These are phyloP conservation scores for Hirundichthys speculiger DNA, from an alignment of 2,113 vertebrate genomes.

Conservation along the genomic window DNA sequence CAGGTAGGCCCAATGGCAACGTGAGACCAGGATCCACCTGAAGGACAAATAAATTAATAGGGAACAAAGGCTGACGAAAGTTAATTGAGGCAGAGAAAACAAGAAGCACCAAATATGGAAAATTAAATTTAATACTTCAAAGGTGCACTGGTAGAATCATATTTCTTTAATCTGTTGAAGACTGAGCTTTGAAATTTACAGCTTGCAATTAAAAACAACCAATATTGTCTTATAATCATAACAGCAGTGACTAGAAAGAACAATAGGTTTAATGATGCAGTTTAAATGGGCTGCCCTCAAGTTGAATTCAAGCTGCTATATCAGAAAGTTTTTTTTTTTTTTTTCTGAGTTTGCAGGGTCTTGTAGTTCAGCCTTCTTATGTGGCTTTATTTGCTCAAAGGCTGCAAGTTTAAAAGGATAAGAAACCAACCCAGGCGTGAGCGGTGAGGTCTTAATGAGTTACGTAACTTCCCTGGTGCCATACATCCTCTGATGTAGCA, in stretches of 20 bases:
- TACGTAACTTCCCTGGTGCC: constrained; percentile 77
- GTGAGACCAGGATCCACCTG: constrained; percentile 28
- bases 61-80: constrained; percentile 10
- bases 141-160: neutral
- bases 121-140: neutral
- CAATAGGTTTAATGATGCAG: constrained; percentile 57
- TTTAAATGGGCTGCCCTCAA: constrained; percentile 65
- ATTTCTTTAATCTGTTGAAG: neutral
- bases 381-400: constrained; percentile 80
- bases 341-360: constrained; percentile 70
- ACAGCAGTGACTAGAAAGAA: constrained; percentile 46
- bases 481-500: constrained; percentile 80
- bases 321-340: constrained; percentile 75
- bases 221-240: constrained; percentile 5
- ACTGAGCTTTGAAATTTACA: neutral
- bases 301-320: constrained; percentile 60
- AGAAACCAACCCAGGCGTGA: constrained; percentile 67
- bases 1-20: constrained; percentile 39
- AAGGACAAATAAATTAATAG: constrained; percentile 45
- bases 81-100: constrained; percentile 1
- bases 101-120: neutral
- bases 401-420: constrained; percentile 75
- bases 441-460: constrained; percentile 79
- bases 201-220: constrained; percentile 18
- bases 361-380: constrained; percentile 74